These are phyloP conservation scores for Leptosomus discolor DNA, from an alignment of 2,113 vertebrate species.

Conservation along the genomic window DNA sequence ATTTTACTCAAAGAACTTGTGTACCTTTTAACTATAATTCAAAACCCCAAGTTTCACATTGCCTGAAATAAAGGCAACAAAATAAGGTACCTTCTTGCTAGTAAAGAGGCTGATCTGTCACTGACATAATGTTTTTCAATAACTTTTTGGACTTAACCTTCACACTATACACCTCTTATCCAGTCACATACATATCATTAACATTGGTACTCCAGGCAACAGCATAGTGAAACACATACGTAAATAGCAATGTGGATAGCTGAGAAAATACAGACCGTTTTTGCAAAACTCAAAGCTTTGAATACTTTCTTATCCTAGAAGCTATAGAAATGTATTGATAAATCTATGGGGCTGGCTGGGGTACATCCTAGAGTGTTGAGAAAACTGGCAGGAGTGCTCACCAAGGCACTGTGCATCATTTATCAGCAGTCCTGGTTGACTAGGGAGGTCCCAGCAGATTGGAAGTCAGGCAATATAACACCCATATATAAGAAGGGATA, in stretches of 20 bases:
- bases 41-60: neutral
- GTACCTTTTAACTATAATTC: neutral
- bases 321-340: neutral
- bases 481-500: too few relatives aligned
- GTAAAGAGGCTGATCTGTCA: neutral
- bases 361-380: too few relatives aligned
- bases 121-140: neutral
- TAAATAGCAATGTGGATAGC: neutral
- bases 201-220: neutral
- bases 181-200: fast-evolving
- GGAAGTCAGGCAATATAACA: too few relatives aligned
- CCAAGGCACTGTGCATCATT: too few relatives aligned
- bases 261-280: neutral
- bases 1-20: neutral
- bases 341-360: too few relatives aligned
- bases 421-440: too few relatives aligned
- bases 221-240: fast-evolving
- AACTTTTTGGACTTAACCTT: neutral
- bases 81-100: neutral
- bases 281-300: neutral
- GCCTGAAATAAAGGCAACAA: neutral
- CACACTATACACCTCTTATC: neutral
- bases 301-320: neutral
- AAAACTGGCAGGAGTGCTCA: too few relatives aligned
- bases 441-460: too few relatives aligned